Conservation (phyloP, 2,888 invertebrate species). For the Andrena camellia region DNA sequence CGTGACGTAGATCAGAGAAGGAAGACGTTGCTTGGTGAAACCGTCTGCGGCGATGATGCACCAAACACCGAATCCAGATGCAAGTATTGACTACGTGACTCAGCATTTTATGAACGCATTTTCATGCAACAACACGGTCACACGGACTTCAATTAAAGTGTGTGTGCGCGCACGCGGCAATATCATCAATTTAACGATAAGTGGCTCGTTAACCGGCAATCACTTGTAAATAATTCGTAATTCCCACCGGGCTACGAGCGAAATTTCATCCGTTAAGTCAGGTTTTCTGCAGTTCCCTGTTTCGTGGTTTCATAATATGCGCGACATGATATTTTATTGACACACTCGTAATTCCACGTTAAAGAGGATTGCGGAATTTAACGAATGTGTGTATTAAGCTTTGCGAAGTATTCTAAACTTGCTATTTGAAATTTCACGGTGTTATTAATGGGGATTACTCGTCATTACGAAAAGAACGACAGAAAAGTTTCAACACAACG, state of each 20-base stretch:
- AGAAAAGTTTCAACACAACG: too few relatives aligned
- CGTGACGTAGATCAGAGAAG: slow-evolving; percentile 21
- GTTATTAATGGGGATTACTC: neutral
- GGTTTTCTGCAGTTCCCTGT: neutral
- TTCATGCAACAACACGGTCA: slow-evolving; percentile 68
- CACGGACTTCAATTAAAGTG: slow-evolving; percentile 47
- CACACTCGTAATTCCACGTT: neutral
- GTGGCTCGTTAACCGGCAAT: slow-evolving; percentile 24
- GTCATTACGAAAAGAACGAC: neutral
- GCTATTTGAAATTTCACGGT: neutral
- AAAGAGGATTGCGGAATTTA: neutral
- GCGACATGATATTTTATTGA: neutral
- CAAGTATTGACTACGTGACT: slow-evolving; percentile 70
- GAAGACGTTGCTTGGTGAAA: slow-evolving; percentile 18
- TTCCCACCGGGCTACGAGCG: neutral
- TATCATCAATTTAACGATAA: slow-evolving; percentile 42
- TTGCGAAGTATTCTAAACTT: neutral
- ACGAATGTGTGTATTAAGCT: neutral
- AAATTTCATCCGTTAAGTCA: neutral
- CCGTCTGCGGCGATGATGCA: slow-evolving; percentile 48
- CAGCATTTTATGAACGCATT: slow-evolving; percentile 66
- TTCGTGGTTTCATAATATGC: neutral
- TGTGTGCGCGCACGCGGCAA: slow-evolving; percentile 30
- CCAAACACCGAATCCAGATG: slow-evolving; percentile 62
- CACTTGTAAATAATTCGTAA: slow-evolving; percentile 1